Percentiles rank a stretch among this genome's conserved stretches.
Evolutionary conservation across 2,797 vertebrate species (phyloP).

Genomic region (Falco novaeseelandiae): DNA sequence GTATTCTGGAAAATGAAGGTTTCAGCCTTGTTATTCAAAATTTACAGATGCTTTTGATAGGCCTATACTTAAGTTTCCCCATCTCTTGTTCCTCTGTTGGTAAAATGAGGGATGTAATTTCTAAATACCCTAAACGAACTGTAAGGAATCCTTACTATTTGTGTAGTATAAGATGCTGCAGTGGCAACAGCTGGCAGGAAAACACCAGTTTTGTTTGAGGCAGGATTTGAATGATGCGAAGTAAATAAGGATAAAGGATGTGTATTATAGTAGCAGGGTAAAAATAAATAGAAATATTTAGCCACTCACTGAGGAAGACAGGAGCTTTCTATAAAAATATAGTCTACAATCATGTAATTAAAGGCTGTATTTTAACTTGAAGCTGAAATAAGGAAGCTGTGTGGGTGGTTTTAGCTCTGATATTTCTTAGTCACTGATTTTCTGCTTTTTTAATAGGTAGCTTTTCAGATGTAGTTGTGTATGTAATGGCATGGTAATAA

Average conservation of each 20-base stretch:
- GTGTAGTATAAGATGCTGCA: neutral
- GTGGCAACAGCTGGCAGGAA: neutral
- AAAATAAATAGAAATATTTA: slow-evolving; percentile 47
- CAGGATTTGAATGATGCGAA: neutral
- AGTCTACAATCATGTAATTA: neutral
- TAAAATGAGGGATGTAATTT: neutral
- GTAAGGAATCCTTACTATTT: neutral
- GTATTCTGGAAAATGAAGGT: neutral
- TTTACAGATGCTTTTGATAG: neutral
- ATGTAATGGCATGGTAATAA: neutral
- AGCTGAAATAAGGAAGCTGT: neutral
- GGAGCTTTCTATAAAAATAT: neutral
- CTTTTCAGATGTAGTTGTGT: neutral
- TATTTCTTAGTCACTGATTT: neutral
- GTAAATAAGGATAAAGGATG: neutral
- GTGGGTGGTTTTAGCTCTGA: slow-evolving; percentile 23
- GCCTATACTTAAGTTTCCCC: neutral
- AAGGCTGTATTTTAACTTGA: neutral
- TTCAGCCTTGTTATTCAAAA: neutral
- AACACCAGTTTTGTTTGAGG: neutral
- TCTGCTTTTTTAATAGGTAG: slow-evolving; percentile 19
- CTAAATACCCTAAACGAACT: neutral
- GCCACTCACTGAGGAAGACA: neutral
- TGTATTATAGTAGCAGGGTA: neutral
- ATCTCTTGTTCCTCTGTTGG: neutral